Evolutionary conservation across 2,113 vertebrate genomes (phyloP), one percentile per base, ranked within the genome.

Genomic region (Hepsetus odoe): DNA sequence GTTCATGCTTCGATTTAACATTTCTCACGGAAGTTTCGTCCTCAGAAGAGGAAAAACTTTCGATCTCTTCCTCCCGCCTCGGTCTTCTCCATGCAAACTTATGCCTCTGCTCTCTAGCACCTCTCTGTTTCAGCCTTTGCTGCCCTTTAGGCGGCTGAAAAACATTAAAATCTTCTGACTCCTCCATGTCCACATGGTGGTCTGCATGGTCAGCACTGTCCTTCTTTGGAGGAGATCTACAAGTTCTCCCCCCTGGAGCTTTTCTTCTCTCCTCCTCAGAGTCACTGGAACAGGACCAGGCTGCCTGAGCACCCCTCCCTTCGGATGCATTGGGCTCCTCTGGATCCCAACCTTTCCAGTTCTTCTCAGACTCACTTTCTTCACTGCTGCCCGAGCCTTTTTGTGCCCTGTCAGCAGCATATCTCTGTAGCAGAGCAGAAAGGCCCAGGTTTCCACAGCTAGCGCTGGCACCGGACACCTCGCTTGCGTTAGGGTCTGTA

Each of bases 91-190:
- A 1, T 14, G 28, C 62, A 46, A 33, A 33, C 42, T 42, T 14
- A 28, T 61, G 14, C 35, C 35, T 61, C 30, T 38, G 2, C 56
- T 64, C 74, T 26, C 53, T 53, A 0, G 33, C 10, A 67, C 51
- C 11, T 72, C 3, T 42, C 0, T n/a, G 2, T 28, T 24, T 32
- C 55, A 74, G 38, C 9, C 66, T 59, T 53, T 42, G n/a, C 12
- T 14, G 4, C 49, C 62, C 80, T 73, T 58, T 79, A 64, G 73
- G 87, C 0, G n/a, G 14, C 16, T 20, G 79, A 74, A 70, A 67
- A 73, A 93, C 79, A 28, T 92, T 92, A 53, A 96, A 83, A 85
- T 98, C 95, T 77, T 97, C 96, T 12, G 96, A 97, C 74, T 98
- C 96, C 72, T 95, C 95, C 22, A 95, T n/a, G 64, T 90, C 28